A percentile compares a stretch with the other conserved stretches of the same genome.
phyloP scores from a whole-genome alignment of 2,113 vertebrate genomes.

The Trichomycterus rosablanca region DNA sequence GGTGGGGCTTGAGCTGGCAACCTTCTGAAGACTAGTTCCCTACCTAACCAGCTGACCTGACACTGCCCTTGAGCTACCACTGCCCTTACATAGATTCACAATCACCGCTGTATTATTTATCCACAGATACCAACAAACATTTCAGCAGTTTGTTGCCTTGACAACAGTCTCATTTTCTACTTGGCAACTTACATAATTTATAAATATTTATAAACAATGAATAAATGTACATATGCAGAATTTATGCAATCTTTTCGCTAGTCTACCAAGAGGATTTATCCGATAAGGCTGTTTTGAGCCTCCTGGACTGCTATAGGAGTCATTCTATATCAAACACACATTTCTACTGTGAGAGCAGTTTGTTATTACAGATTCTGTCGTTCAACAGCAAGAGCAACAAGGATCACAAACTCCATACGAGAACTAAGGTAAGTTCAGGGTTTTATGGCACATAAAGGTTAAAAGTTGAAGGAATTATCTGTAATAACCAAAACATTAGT shows the following conservation, averaged over 20 bases:
- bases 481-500: no score
- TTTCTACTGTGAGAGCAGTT: no score
- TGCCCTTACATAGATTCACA: background rate
- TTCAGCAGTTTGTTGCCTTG: background rate
- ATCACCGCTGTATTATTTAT: constrained; percentile 1
- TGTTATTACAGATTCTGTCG: background rate
- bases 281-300: background rate
- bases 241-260: constrained; percentile 1
- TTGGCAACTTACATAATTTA: constrained; percentile 1
- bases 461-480: no score
- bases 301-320: background rate
- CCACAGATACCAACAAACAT: background rate
- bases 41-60: no score
- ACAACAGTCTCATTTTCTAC: constrained; percentile 1
- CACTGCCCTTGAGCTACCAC: no score
- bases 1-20: no score
- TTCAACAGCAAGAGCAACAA: no score
- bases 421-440: no score
- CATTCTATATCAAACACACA: no score
- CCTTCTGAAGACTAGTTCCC: no score
- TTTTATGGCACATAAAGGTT: no score
- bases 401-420: no score
- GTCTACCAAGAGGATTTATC: background rate
- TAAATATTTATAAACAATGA: constrained; percentile 7
- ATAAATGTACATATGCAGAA: background rate